Base-by-base conservation (phyloP, 2,113 vertebrate genomes). In the Pseudorasbora parva region DNA sequence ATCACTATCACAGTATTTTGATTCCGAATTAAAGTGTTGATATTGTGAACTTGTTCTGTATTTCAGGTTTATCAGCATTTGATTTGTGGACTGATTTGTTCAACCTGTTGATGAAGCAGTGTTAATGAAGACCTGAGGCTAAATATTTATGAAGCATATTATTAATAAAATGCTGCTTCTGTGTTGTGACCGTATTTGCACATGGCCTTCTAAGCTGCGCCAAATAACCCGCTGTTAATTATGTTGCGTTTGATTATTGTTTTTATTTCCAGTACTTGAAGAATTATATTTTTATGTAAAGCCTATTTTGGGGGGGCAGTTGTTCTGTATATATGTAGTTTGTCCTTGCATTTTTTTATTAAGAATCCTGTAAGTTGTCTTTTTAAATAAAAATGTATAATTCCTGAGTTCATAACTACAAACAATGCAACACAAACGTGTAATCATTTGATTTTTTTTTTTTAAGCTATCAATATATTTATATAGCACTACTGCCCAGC, bases 201-300 rank as follows among this genome's bases (percentile, higher is more conserved):
- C 73, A 81, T 83, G 82, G 77, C 85, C 76, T 86, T 88, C 74
- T 43, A 64, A 77, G 76, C 75, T 86, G 81, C 82, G 86, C 81
- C 30, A 64, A 80, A 41, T 41, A 7, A 49, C 27, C 0, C 10
- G 17, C 12, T 57, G 47, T 57, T 3, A 88, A 71, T 80, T 25
- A 54, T 56, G 71, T 69, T 47, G 43, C 57, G 12, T 88, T 68
- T 79, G 5, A n/a, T 43, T 71, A 1, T 12, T 23, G 15, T 23
- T 41, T n/a, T 49, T 45, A 19, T 82, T 85, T 76, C n/a, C 64
- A 78, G 37, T 74, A 75, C 25, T 77, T 87, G 49, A 77, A 71
- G 64, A 21, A 73, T 49, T 37, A 47, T 86, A 85, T 88, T 88
- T 87, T 86, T 87, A 78, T 81, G 62, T 87, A 71, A 83, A 85